Evolutionary conservation across 2,797 vertebrate genomes (phyloP).

Genomic region (Betta splendens): DNA sequence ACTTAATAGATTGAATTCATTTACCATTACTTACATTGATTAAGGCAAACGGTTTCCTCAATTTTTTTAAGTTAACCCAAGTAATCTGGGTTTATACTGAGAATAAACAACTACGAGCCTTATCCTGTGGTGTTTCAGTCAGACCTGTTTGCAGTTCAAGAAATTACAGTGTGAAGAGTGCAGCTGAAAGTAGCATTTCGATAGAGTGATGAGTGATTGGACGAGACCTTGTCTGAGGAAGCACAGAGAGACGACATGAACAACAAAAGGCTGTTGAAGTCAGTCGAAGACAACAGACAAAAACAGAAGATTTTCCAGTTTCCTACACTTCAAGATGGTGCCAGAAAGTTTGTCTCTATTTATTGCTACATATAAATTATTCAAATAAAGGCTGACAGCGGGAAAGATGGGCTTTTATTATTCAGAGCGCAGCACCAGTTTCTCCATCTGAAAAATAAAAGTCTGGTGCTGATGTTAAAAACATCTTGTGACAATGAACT

Average conservation of each 20-base stretch:
- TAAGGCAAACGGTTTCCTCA: no score
- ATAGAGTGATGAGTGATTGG: constrained; percentile 60
- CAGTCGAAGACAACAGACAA: constrained; percentile 36
- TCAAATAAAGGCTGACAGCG: constrained; percentile 66
- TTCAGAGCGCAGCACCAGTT: constrained; percentile 54
- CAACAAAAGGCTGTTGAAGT: constrained; percentile 66
- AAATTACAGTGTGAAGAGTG: constrained; percentile 70
- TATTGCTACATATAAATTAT: constrained; percentile 71
- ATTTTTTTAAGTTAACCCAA: no score
- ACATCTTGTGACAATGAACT: constrained; percentile 30
- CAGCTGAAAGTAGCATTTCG: constrained; percentile 53
- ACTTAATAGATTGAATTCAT: no score
- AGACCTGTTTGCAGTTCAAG: constrained; percentile 63
- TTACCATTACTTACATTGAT: no score
- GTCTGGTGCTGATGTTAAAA: constrained; percentile 29
- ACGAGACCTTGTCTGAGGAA: constrained; percentile 41
- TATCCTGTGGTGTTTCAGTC: constrained; percentile 45
- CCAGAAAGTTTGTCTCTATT: constrained; percentile 62
- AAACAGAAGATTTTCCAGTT: constrained; percentile 54
- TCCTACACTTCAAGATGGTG: constrained; percentile 54
- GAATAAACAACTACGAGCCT: constrained; percentile 40
- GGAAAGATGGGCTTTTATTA: constrained; percentile 70
- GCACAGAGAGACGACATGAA: constrained; percentile 50
- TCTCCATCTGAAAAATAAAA: constrained; percentile 55
- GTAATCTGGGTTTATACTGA: no score